These are phyloP conservation scores for Xylota segnis DNA, from an alignment of 2,888 invertebrate species.

Conservation along the genomic window DNA sequence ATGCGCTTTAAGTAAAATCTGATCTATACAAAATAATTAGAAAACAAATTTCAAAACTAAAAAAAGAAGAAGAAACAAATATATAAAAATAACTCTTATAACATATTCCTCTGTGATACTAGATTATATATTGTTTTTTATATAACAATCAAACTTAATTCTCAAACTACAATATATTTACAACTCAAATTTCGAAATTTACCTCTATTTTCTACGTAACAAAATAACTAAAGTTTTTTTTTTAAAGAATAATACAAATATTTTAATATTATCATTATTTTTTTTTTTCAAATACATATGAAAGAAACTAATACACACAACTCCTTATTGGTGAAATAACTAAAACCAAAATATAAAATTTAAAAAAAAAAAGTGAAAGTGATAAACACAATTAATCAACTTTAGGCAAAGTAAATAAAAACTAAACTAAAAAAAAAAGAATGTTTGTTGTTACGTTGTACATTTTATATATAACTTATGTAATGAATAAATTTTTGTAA, in stretches of 20 bases:
- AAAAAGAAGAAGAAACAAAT: neutral
- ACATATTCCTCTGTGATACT: slow-evolving; percentile 11
- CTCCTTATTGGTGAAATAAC: slow-evolving; percentile 5
- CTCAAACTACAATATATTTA: slow-evolving; percentile 58
- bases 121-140: neutral
- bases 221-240: slow-evolving; percentile 37
- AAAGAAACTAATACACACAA: slow-evolving; percentile 7
- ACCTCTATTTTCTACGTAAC: slow-evolving; percentile 52
- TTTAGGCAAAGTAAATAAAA: slow-evolving; percentile 48
- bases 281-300: slow-evolving; percentile 9
- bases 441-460: slow-evolving; percentile 28
- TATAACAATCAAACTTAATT: slow-evolving; percentile 8
- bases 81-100: slow-evolving; percentile 14
- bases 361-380: slow-evolving; percentile 4
- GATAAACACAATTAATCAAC: slow-evolving; percentile 23
- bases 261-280: neutral
- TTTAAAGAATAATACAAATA: slow-evolving; percentile 17
- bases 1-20: too few relatives aligned
- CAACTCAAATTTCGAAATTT: slow-evolving; percentile 42
- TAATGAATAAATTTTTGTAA: slow-evolving; percentile 67
- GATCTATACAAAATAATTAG: neutral
- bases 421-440: slow-evolving; percentile 12
- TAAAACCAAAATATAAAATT: slow-evolving; percentile 9
- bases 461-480: slow-evolving; percentile 48
- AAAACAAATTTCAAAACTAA: slow-evolving; percentile 14